These are phyloP conservation scores for Oplegnathus fasciatus DNA, from an alignment of 2,113 vertebrate species.

Conservation along the genomic window DNA sequence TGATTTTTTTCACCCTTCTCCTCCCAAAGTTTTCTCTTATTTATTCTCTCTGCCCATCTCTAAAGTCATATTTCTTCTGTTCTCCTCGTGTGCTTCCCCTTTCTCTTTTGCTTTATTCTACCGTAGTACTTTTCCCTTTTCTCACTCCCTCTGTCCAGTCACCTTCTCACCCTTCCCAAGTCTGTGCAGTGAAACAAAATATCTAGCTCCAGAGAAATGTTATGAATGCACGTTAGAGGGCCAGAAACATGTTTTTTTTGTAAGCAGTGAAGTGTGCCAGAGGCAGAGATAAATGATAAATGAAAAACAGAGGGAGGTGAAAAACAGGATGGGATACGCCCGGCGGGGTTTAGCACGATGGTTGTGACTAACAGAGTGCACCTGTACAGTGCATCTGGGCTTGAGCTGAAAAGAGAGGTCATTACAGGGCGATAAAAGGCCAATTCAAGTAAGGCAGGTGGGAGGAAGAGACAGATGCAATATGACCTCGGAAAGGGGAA, in stretches of 20 bases:
- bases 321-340: conserved; percentile 61
- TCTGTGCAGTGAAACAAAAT: background rate
- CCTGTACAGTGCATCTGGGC: conserved; percentile 41
- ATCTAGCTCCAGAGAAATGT: conserved; percentile 31
- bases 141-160: conserved; percentile 27
- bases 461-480: background rate
- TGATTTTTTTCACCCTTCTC: background rate
- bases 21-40: conserved; percentile 5
- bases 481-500: background rate
- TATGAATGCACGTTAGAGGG: conserved; percentile 17
- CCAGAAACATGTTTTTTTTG: conserved; percentile 29
- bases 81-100: background rate
- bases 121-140: conserved; percentile 38
- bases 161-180: background rate
- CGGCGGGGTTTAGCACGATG: background rate
- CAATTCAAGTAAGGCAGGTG: background rate
- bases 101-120: background rate
- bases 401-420: background rate
- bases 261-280: conserved; percentile 13
- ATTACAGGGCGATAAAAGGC: background rate
- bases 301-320: conserved; percentile 43
- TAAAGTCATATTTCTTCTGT: conserved; percentile 15
- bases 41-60: background rate
- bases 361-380: conserved; percentile 38
- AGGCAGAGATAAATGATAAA: conserved; percentile 43